These are phyloP conservation scores for Phrynocephalus guinanensis DNA, from an alignment of 2,797 vertebrate genomes.

Conservation along the genomic window DNA sequence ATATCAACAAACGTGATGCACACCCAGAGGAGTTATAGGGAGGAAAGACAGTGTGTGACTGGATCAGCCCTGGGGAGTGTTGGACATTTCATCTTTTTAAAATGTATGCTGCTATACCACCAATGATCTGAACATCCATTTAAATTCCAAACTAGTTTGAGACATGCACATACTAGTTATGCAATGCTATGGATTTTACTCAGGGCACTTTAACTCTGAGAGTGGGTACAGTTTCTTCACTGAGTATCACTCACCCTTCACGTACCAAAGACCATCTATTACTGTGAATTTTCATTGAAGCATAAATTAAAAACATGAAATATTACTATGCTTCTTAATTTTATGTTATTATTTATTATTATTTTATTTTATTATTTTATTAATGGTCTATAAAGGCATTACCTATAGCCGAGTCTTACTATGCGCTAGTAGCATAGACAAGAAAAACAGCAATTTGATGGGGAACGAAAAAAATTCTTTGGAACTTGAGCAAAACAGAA, in stretches of 20 bases:
- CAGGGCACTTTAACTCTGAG: neutral
- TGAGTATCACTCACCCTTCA: neutral
- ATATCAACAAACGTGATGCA: constrained; percentile 28
- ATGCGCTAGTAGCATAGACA: neutral
- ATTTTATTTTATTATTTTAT: too few relatives aligned
- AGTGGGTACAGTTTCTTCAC: neutral
- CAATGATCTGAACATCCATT: neutral
- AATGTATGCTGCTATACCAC: too few relatives aligned
- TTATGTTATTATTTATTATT: too few relatives aligned
- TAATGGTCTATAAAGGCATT: too few relatives aligned
- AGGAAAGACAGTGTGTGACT: too few relatives aligned
- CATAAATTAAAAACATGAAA: too few relatives aligned
- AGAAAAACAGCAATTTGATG: neutral
- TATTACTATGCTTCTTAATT: too few relatives aligned
- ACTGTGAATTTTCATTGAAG: too few relatives aligned
- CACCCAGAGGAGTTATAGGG: constrained; percentile 7
- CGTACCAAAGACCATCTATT: neutral
- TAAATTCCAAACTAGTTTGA: neutral
- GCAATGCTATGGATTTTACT: neutral
- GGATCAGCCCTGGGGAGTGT: too few relatives aligned
- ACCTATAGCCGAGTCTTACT: neutral
- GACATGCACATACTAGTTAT: too few relatives aligned
- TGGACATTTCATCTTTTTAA: neutral
- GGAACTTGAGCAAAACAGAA: neutral
- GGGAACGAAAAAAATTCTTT: neutral